Percentiles rank a stretch among this genome's conserved stretches.
Evolutionary conservation across 2,797 vertebrate species (phyloP).

Genomic region (Fistularia commersonii): DNA sequence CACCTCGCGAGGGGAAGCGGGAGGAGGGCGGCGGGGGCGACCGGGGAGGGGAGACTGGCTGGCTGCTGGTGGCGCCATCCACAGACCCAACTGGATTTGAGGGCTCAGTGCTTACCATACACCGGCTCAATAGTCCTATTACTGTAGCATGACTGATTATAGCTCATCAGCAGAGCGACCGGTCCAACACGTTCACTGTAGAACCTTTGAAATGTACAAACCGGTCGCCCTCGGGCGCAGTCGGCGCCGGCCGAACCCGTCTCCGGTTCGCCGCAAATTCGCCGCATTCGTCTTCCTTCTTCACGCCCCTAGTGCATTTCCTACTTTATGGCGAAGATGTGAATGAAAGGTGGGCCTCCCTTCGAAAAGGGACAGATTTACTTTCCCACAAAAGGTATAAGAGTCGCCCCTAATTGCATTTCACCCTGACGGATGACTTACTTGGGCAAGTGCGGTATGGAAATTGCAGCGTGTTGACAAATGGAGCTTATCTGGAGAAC

Average conservation of each 20-base stretch:
- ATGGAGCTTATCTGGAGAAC: slow-evolving; percentile 50
- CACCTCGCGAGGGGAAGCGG: slow-evolving; percentile 52
- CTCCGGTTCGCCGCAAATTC: no score
- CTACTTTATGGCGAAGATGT: no score
- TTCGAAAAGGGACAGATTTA: no score
- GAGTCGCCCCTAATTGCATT: no score
- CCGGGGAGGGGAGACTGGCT: slow-evolving; percentile 61
- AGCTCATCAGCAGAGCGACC: slow-evolving; percentile 1
- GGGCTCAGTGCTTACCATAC: slow-evolving; percentile 48
- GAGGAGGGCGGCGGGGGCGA: slow-evolving; percentile 45
- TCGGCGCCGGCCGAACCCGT: no score
- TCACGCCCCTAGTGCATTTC: no score
- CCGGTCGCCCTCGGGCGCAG: no score
- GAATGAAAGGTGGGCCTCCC: no score
- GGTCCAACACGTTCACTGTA: slow-evolving; percentile 7
- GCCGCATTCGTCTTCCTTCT: no score
- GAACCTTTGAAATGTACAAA: slow-evolving; percentile 1
- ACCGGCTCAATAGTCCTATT: slow-evolving; percentile 43
- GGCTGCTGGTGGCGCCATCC: slow-evolving; percentile 66
- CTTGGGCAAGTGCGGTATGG: slow-evolving; percentile 33
- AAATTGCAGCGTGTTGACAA: slow-evolving; percentile 52
- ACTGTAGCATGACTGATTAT: slow-evolving; percentile 23
- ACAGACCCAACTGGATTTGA: slow-evolving; percentile 62
- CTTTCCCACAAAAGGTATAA: no score
- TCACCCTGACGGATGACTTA: slow-evolving; percentile 21